Evolutionary conservation across 2,797 vertebrate species (phyloP).

Genomic region (Chanos chanos): DNA sequence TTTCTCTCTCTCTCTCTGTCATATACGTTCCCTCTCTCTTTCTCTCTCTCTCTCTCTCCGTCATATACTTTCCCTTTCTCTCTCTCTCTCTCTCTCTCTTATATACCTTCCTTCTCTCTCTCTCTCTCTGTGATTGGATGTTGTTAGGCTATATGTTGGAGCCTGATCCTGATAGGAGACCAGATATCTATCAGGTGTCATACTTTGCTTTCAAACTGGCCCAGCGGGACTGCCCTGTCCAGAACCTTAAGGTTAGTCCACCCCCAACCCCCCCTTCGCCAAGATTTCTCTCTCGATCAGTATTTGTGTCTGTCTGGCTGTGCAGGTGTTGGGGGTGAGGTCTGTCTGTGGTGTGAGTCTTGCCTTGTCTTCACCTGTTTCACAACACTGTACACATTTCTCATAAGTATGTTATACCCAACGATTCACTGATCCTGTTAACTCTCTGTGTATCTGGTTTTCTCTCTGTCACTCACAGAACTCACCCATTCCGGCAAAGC

Average conservation of each 20-base stretch:
- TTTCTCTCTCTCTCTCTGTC: not conserved
- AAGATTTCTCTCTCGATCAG: not conserved
- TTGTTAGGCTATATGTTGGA: slow-evolving; percentile 94
- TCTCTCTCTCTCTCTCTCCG: not conserved
- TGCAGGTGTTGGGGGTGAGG: too few relatives aligned
- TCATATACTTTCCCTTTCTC: not conserved
- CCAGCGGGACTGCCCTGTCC: slow-evolving; percentile 88
- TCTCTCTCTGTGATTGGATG: slow-evolving; percentile 22
- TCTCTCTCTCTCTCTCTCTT: slow-evolving; percentile 1
- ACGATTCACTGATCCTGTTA: too few relatives aligned
- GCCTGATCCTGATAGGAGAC: slow-evolving; percentile 93
- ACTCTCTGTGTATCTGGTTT: not conserved
- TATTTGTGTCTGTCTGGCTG: not conserved
- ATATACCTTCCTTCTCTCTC: not conserved
- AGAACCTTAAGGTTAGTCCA: slow-evolving; percentile 85
- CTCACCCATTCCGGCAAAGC: slow-evolving; percentile 86
- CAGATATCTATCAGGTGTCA: slow-evolving; percentile 96
- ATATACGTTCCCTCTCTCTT: not conserved
- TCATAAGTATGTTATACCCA: too few relatives aligned
- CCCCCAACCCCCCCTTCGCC: slow-evolving; percentile 6
- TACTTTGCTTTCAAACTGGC: slow-evolving; percentile 90
- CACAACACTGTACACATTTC: too few relatives aligned
- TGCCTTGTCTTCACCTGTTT: too few relatives aligned
- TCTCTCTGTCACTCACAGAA: slow-evolving; percentile 71
- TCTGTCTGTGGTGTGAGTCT: too few relatives aligned